A percentile compares a stretch with the other conserved stretches of the same genome.
phyloP scores from a whole-genome alignment of 92 coral and sea anemone genomes.

The Porites lobata region DNA sequence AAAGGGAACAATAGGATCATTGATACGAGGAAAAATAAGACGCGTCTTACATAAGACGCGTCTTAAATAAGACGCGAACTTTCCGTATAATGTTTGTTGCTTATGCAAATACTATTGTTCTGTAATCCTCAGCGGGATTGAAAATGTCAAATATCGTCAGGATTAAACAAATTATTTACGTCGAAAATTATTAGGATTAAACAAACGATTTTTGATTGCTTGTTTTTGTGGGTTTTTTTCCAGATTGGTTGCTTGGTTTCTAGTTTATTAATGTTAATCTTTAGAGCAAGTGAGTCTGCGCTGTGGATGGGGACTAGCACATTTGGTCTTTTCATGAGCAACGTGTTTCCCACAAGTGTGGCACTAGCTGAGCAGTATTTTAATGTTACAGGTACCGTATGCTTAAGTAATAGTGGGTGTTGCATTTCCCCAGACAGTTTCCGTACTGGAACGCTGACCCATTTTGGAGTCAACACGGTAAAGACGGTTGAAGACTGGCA shows the following conservation, averaged over 20 bases:
- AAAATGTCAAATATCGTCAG: neutral
- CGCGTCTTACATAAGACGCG: no score
- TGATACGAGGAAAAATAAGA: no score
- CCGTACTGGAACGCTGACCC: no score
- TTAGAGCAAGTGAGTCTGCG: conserved; percentile 77
- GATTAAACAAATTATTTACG: neutral
- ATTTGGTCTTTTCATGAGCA: conserved; percentile 93
- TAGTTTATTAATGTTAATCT: conserved; percentile 82
- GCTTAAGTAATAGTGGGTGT: neutral
- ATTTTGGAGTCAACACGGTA: no score
- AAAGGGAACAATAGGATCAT: no score
- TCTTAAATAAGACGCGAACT: no score
- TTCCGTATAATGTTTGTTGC: no score
- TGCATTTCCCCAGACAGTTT: no score
- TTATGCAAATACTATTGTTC: no score
- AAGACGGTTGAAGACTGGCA: no score
- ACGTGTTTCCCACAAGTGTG: conserved; percentile 94
- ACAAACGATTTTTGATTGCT: neutral
- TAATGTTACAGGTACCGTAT: conserved; percentile 83
- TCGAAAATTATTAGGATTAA: no score
- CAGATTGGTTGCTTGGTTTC: conserved; percentile 84
- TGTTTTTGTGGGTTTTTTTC: neutral
- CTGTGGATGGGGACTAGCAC: conserved; percentile 92
- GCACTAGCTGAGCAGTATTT: conserved; percentile 96
- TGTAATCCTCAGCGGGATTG: no score